Percentiles rank a stretch among this genome's conserved stretches.
Evolutionary conservation across 2,113 vertebrate species (phyloP).

Genomic region (Calonectris borealis): DNA sequence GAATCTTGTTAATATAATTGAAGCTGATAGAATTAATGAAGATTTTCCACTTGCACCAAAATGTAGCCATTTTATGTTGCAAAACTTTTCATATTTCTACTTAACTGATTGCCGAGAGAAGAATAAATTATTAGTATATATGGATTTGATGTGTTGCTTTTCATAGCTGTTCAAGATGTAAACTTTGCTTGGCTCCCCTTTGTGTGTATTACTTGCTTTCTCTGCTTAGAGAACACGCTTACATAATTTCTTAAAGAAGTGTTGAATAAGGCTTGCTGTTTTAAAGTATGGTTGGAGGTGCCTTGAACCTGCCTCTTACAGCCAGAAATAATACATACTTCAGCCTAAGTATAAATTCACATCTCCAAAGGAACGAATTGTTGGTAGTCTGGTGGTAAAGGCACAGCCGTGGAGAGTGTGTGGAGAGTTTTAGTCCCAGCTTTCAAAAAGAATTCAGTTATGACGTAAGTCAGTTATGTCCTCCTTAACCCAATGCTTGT

Average conservation of each 20-base stretch:
- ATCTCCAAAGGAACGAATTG: neutral
- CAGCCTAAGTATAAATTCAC: neutral
- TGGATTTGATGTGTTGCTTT: neutral
- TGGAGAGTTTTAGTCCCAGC: neutral
- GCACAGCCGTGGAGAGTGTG: neutral
- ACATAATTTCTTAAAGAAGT: neutral
- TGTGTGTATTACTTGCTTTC: neutral
- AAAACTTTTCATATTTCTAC: neutral
- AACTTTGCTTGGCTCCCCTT: neutral
- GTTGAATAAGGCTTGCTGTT: neutral
- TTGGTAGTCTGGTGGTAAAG: neutral
- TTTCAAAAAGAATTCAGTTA: neutral
- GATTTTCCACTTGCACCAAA: constrained; percentile 42
- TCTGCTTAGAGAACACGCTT: neutral
- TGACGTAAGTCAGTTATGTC: neutral
- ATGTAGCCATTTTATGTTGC: constrained; percentile 12
- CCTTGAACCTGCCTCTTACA: neutral
- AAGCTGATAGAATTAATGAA: constrained; percentile 57
- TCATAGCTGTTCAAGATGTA: neutral
- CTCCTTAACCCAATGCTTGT: neutral
- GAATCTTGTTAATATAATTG: constrained; percentile 53
- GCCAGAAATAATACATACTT: neutral
- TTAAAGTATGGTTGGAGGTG: neutral
- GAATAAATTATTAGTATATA: neutral
- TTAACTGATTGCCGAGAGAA: constrained; percentile 18